These are phyloP conservation scores for Dorcus hopei DNA, from an alignment of 2,888 invertebrate species.

Conservation along the genomic window DNA sequence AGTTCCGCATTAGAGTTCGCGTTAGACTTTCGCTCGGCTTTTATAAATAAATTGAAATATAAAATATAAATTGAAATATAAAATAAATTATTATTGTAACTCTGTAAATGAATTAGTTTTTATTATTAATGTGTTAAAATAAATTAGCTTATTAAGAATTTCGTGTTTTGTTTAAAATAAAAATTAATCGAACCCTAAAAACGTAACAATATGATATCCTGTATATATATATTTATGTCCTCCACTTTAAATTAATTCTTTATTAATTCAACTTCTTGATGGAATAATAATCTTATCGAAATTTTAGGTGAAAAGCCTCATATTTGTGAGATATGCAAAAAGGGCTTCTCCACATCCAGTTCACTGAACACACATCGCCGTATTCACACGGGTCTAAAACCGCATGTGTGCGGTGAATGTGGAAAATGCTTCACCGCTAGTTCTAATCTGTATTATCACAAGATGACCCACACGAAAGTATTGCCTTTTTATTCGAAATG, in stretches of 20 bases:
- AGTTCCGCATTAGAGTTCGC: no score
- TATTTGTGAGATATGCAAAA: conserved; percentile 87
- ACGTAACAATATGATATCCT: background rate
- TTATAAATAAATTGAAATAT: no score
- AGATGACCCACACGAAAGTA: conserved; percentile 95
- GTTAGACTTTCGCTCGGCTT: no score
- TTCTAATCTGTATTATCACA: conserved; percentile 90
- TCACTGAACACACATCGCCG: conserved; percentile 88
- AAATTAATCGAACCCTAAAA: no score
- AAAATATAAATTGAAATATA: no score
- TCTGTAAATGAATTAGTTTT: no score
- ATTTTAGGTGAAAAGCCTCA: conserved; percentile 85
- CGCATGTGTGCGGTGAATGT: conserved; percentile 84
- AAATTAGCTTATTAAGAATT: no score
- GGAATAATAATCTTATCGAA: conserved; percentile 1
- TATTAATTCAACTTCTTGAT: background rate
- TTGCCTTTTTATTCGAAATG: conserved; percentile 10
- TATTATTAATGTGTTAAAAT: no score
- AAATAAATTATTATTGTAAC: no score
- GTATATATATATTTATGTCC: background rate
- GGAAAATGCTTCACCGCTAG: conserved; percentile 91
- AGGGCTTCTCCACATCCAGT: conserved; percentile 89
- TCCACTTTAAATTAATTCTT: background rate
- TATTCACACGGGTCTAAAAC: conserved; percentile 90
- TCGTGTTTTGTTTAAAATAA: no score